A percentile compares a stretch with the other conserved stretches of the same genome.
phyloP scores from a whole-genome alignment of 2,888 invertebrate genomes.

The Drosophila acutilabella region DNA sequence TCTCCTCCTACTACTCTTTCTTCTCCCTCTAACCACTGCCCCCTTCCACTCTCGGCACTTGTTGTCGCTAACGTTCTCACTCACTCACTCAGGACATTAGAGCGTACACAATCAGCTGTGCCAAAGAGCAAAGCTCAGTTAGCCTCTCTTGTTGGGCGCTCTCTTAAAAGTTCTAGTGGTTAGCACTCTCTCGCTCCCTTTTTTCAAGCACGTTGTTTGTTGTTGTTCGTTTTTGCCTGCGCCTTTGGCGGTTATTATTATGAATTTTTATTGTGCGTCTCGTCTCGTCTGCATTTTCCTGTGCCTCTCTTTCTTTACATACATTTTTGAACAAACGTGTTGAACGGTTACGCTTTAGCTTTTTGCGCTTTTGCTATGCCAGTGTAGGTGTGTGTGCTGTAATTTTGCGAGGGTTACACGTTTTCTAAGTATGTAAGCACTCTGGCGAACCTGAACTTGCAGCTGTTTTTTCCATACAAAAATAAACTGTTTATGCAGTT shows the following conservation, averaged over 20 bases:
- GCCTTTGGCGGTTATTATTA: conserved; percentile 48
- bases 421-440: conserved; percentile 30
- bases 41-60: conserved; percentile 45
- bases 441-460: conserved; percentile 57
- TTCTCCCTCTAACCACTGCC: not conserved
- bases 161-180: conserved; percentile 8
- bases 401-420: conserved; percentile 58
- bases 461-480: conserved; percentile 58
- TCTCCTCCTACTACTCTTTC: not conserved
- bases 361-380: conserved; percentile 33
- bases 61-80: conserved; percentile 42
- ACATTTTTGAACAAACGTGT: conserved; percentile 62
- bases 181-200: conserved; percentile 1
- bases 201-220: conserved; percentile 43
- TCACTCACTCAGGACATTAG: conserved; percentile 22
- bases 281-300: too few species aligned
- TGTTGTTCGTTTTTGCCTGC: conserved; percentile 28
- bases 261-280: conserved; percentile 21
- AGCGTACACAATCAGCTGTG: conserved; percentile 50
- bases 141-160: conserved; percentile 5
- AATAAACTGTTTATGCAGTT: conserved; percentile 78
- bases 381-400: conserved; percentile 38
- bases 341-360: conserved; percentile 55
- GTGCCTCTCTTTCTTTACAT: conserved; percentile 33
- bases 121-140: conserved; percentile 32